Base-by-base conservation (phyloP, 2,113 vertebrate species). In the Silurus asotus region DNA sequence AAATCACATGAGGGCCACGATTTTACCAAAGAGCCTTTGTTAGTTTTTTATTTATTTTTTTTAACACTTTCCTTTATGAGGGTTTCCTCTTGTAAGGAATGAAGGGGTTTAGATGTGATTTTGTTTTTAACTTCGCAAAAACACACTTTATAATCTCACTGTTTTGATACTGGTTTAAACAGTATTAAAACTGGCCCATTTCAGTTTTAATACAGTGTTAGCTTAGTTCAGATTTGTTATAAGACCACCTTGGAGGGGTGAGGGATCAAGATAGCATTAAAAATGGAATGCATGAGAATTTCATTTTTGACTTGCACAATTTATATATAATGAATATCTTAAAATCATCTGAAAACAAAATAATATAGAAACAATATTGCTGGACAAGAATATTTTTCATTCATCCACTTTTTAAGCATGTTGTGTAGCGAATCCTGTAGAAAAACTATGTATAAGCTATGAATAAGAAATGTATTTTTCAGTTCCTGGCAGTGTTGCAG, bases 1-100 rank as follows among this genome's bases (percentile, higher is more conserved):
- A 28, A 45, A 90, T 94, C 92, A 94, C 92, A 91, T 95, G 93
- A 94, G 86, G 28, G 87, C 91, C 89, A 87, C 81, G 87, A 87
- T 87, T 87, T 84, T 89, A 90, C 93, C 90, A 93, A 93, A 93
- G 91, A 87, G 53, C 90, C 87, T 89, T 93, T 94, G 91, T 93
- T 91, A 77, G 83, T 86, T 90, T n/a, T n/a, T n/a, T n/a, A n/a
- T n/a, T n/a, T n/a, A n/a, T 90, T 89, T 59, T 55, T 14, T 64
- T 51, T 72, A 25, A 13, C 64, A 62, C 56, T 61, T 37, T 80
- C 67, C 56, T n/a, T 10, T 75, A 75, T 6, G 10, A 75, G 72
- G n/a, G 72, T 13, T 23, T 23, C 37, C 23, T 37, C 7, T 48
- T 51, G 72, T 75, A 53, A 37, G 48, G 72, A 53, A 75, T 51